Conservation (phyloP, 2,113 vertebrate genomes). For the Loxodonta africana region DNA sequence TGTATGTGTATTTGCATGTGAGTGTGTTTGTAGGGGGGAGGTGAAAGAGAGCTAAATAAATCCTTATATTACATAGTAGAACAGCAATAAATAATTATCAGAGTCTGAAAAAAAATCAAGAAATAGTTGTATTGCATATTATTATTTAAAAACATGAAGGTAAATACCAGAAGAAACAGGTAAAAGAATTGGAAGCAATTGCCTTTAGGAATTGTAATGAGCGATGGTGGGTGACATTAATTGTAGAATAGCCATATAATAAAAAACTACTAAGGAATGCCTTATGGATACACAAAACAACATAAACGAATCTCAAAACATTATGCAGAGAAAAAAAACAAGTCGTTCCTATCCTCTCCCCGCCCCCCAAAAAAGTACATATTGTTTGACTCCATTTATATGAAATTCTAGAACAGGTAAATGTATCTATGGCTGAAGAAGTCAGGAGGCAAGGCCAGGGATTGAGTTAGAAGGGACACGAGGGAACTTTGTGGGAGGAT, state of each 20-base stretch:
- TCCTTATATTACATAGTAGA: background rate
- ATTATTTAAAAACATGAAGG: background rate
- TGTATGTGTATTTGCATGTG: background rate
- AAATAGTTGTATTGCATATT: background rate
- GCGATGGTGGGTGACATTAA: background rate
- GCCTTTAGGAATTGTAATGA: background rate
- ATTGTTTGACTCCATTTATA: too few species aligned
- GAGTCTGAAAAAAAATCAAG: constrained; percentile 14
- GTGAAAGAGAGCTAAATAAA: background rate
- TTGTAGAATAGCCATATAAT: background rate
- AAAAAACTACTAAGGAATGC: background rate
- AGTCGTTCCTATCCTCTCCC: too few species aligned
- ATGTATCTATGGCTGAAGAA: background rate
- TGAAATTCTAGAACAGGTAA: constrained; percentile 22
- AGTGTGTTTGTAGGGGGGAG: background rate
- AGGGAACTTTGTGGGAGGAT: background rate
- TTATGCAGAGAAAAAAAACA: background rate
- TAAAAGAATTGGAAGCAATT: background rate
- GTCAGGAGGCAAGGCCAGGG: background rate
- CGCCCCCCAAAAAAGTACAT: too few species aligned
- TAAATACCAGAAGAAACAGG: background rate
- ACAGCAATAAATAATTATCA: background rate
- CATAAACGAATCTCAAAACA: background rate
- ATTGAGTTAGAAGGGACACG: background rate
- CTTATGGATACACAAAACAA: background rate